Percentiles rank a stretch among this genome's conserved stretches.
phyloP scores from a whole-genome alignment of 2,797 vertebrate genomes.

The Heteromormyrus szaboi region DNA sequence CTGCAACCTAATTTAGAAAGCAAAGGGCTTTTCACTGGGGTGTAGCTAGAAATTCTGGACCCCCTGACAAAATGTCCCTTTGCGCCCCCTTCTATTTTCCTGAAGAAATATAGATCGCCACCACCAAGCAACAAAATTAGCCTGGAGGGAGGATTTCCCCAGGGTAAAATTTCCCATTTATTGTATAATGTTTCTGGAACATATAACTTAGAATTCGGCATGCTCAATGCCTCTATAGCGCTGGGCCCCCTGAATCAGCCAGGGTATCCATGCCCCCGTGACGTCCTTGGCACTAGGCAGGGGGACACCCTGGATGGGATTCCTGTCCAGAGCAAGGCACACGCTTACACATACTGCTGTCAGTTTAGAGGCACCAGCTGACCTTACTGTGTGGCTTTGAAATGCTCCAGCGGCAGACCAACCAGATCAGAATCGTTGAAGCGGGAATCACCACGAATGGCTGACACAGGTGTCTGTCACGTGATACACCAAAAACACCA shows the following conservation, averaged over 20 bases:
- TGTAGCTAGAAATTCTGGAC: not conserved
- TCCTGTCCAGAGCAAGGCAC: not conserved
- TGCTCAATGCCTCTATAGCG: not conserved
- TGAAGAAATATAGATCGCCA: not conserved
- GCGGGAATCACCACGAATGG: constrained; percentile 43
- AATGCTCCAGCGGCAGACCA: constrained; percentile 23
- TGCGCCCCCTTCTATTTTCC: not conserved
- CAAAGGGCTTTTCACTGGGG: not conserved
- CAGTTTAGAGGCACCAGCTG: not conserved
- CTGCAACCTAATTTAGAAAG: not conserved
- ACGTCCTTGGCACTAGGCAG: not conserved
- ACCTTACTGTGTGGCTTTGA: not conserved
- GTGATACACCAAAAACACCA: not conserved
- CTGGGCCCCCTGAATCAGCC: not conserved
- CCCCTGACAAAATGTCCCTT: not conserved
- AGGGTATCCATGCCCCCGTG: not conserved
- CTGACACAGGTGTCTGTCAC: not conserved
- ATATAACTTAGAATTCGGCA: not conserved
- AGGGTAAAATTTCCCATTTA: not conserved
- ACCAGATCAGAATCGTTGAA: constrained; percentile 43
- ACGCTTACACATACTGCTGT: not conserved
- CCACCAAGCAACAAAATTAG: not conserved
- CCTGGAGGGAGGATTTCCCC: not conserved
- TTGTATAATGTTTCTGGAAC: not conserved
- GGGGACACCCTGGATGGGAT: not conserved